Percentiles rank a stretch among this genome's conserved stretches.
Evolutionary conservation across 2,888 invertebrate genomes (phyloP).

Genomic region (Tenthredo distinguenda): DNA sequence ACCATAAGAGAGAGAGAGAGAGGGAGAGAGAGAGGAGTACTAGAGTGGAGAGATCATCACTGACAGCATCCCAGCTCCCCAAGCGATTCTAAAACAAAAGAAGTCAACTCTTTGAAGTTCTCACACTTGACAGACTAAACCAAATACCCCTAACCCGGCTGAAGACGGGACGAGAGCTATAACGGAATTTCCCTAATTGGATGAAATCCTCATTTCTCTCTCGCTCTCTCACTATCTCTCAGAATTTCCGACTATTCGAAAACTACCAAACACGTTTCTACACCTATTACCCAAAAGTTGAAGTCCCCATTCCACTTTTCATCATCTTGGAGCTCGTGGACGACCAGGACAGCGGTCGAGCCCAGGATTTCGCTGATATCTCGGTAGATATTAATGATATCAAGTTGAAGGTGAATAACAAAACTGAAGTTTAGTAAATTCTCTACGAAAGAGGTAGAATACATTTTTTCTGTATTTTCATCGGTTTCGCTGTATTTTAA

Average conservation of each 20-base stretch:
- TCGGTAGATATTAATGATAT: no score
- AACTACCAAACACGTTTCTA: not conserved
- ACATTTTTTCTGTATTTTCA: no score
- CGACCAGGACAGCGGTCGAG: not conserved
- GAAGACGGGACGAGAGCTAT: not conserved
- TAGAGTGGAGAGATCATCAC: not conserved
- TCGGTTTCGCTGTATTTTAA: no score
- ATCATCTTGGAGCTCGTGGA: not conserved
- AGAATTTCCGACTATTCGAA: not conserved
- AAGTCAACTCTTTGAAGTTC: constrained; percentile 37
- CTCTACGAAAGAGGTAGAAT: no score
- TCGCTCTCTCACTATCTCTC: not conserved
- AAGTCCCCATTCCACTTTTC: not conserved
- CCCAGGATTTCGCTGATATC: no score
- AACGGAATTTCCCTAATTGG: constrained; percentile 42
- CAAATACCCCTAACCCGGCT: constrained; percentile 3
- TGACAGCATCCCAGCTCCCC: not conserved
- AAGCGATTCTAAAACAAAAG: constrained; percentile 34
- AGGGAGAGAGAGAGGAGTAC: not conserved
- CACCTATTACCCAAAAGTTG: no score
- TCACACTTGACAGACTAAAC: constrained; percentile 36
- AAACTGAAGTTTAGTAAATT: no score
- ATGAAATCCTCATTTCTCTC: constrained; percentile 9
- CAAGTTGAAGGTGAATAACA: no score
- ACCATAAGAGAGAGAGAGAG: not conserved